Evolutionary conservation across 2,113 vertebrate genomes (phyloP), one percentile per base, ranked within the genome.

Genomic region (Nothoprocta perdicaria): DNA sequence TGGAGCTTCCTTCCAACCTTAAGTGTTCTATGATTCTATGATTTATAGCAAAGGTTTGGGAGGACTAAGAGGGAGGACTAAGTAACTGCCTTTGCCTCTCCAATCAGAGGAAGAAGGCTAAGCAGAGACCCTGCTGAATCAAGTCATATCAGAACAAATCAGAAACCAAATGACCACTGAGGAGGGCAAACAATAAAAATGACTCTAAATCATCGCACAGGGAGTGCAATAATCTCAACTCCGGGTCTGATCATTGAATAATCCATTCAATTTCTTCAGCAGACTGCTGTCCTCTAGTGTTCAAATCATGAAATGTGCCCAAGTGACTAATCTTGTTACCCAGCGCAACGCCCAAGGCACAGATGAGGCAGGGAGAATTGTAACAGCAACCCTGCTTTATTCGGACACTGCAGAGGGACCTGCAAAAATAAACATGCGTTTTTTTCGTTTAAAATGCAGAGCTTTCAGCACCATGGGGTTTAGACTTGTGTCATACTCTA

Each of bases 251-350:
- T 73, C 52, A 11, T 45, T 68, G 7, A 17, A 27, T n/a, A 60
- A 83, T n/a, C 21, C 2, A 3, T 82, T 33, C 48, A 31, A 60
- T 81, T 45, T 57, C 62, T 78, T 46, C 33, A 21, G 53, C 2
- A 62, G n/a, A 38, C 35, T 38, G 48, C 23, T 88, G 86, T 91
- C 90, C 83, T 86, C 88, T 86, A 88, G 83, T 72, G 86, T 88
- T 26, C 61, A 35, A 88, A 62, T 73, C 14, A 53, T 26, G 62
- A 48, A 81, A 72, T 6, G 5, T 4, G 16, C 11, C 29, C 69
- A 65, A 43, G 43, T 57, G 31, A 88, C 43, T 43, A 14, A 76
- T 90, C 46, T 80, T 76, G 52, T 74, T 83, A 26, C 62, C 14
- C 48, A 21, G 41, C 46, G 13, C 4, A 22, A 17, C 38, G 10